Base-by-base conservation (phyloP, 1,140 invertebrate genomes). In the Akabosia matsudoensis region DNA sequence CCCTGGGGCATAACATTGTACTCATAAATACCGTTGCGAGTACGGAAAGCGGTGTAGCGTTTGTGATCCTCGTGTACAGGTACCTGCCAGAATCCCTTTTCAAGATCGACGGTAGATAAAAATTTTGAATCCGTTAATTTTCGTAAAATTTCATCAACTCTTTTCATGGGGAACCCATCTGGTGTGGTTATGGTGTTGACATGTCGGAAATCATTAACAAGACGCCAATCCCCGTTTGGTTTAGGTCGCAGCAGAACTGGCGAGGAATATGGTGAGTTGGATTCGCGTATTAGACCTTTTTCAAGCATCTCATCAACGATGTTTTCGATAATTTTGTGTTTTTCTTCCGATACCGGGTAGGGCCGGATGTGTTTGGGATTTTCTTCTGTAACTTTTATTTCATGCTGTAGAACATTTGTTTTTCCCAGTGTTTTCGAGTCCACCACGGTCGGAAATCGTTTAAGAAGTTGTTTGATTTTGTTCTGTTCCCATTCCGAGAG, bases 21-120 rank as follows among this genome's bases (percentile, higher is more conserved):
- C 7, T 83, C 76, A 73, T 78, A 87, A 1, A 84, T 76, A 0
- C 84, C 84, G 3, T 84, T 82, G 0, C 82, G 83, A 0, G 84
- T 83, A 1, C 83, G 82, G 71, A 88, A 87, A 0, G 85, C 86
- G 0, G 87, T 88, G 33, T 84, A 83, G 30, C 83, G 79, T 30
- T 77, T 78, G 31, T 79, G 82, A 0, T n/a, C 51, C 7, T 80
- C 74, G 0, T 77, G 78, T 28, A 82, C 61, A 3, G 54, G 73
- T 26, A 83, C 82, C 74, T 82, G 83, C 80, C 80, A 83, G 77
- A 82, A 84, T 7, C 79, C 82, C 18, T 77, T 74, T 34, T 79
- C 79, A 22, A 4, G n/a, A 22, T 64, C 56, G 7, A 28, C 24
- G 56, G 56, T 64, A 22, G 10, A 13, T 64, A 64, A 64, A 22